Evolutionary conservation across 2,888 invertebrate genomes (phyloP).

Genomic region (Drosophila prolongata): DNA sequence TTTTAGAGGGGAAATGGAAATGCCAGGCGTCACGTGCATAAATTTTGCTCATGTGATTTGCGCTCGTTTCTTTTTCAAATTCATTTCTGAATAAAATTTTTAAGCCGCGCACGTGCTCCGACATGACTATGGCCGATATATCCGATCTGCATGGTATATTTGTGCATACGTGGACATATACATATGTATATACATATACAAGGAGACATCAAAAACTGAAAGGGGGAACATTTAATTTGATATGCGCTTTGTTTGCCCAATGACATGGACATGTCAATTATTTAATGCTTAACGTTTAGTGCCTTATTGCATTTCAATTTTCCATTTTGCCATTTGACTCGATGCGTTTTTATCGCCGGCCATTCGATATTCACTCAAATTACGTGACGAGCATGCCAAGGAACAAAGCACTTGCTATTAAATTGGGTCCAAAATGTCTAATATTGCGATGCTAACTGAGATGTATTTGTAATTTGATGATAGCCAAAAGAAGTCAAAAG

Average conservation of each 20-base stretch:
- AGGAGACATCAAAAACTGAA: not conserved
- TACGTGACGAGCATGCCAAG: constrained; percentile 45
- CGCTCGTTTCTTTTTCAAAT: constrained; percentile 41
- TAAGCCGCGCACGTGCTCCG: constrained; percentile 69
- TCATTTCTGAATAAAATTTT: constrained; percentile 50
- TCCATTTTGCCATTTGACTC: constrained; percentile 28
- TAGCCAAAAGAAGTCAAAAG: not conserved
- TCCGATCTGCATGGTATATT: constrained; percentile 26
- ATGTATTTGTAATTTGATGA: constrained; percentile 1
- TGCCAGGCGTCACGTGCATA: constrained; percentile 65
- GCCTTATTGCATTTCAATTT: constrained; percentile 68
- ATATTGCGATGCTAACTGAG: constrained; percentile 6
- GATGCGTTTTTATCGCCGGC: constrained; percentile 52
- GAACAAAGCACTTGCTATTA: not conserved
- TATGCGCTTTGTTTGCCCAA: constrained; percentile 64
- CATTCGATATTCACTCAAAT: constrained; percentile 23
- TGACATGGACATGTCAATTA: constrained; percentile 67
- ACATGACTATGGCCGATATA: constrained; percentile 59
- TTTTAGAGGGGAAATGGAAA: constrained; percentile 32
- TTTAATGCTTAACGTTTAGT: constrained; percentile 66
- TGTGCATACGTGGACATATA: constrained; percentile 5
- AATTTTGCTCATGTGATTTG: constrained; percentile 62
- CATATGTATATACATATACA: not conserved
- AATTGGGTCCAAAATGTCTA: constrained; percentile 4
- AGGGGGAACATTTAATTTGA: constrained; percentile 54